Evolutionary conservation across 2,888 invertebrate genomes (phyloP).

Genomic region (Horisme vitalbata): DNA sequence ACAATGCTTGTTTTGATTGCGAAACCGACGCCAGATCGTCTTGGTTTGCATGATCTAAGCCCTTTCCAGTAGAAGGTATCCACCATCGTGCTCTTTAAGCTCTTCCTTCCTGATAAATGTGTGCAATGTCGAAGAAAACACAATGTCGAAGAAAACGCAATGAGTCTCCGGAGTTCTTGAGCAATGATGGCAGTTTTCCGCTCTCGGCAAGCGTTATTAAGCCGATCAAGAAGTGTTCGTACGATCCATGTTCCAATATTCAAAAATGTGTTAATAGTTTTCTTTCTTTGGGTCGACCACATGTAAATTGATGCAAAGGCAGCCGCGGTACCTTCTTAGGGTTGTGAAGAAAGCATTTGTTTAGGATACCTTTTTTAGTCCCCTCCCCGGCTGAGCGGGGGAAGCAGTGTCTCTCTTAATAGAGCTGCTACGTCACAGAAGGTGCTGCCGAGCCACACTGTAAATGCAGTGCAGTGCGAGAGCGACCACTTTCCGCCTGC

Average conservation of each 20-base stretch:
- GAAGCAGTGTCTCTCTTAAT: conserved; percentile 36
- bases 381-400: conserved; percentile 32
- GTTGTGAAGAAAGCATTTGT: conserved; percentile 4
- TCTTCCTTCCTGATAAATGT: conserved; percentile 36
- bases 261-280: neutral
- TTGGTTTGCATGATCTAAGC: conserved; percentile 6
- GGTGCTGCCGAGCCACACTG: conserved; percentile 9
- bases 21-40: conserved; percentile 30
- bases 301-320: neutral
- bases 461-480: too few relatives aligned
- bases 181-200: conserved; percentile 1
- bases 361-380: conserved; percentile 37
- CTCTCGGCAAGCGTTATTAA: neutral
- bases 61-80: conserved; percentile 36
- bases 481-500: conserved; percentile 1
- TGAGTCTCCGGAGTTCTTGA: conserved; percentile 19
- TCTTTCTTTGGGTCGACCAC: conserved; percentile 5
- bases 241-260: neutral
- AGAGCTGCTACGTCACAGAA: conserved; percentile 31
- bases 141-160: conserved; percentile 33
- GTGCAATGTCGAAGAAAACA: conserved; percentile 37
- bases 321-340: neutral
- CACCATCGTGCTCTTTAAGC: conserved; percentile 21
- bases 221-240: neutral
- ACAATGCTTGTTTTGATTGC: too few relatives aligned